Percentiles rank a stretch among this genome's conserved stretches.
These are phyloP conservation scores for Hyposoter didymator DNA, from an alignment of 2,888 invertebrate species.

Conservation along the genomic window DNA sequence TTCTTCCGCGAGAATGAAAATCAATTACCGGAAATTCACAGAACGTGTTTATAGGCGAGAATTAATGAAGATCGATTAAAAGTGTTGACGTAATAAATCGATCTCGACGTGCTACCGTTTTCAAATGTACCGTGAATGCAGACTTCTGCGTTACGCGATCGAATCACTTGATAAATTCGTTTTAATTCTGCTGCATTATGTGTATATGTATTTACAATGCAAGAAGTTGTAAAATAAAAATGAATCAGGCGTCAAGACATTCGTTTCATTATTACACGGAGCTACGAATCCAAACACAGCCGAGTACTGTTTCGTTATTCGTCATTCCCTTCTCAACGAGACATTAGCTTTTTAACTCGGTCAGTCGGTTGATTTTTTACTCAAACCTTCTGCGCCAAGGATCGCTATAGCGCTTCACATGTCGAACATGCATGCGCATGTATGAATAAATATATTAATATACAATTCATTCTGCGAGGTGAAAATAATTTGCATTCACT, in stretches of 20 bases:
- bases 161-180: slow-evolving; percentile 72
- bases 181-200: slow-evolving; percentile 22
- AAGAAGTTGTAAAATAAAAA: slow-evolving; percentile 33
- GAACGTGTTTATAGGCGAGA: slow-evolving; percentile 12
- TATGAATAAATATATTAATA: neutral
- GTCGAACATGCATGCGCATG: neutral
- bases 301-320: slow-evolving; percentile 52
- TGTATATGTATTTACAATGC: slow-evolving; percentile 12
- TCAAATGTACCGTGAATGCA: slow-evolving; percentile 69
- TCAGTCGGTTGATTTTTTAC: slow-evolving; percentile 72
- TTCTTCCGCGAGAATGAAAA: slow-evolving; percentile 17
- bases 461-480: slow-evolving; percentile 16
- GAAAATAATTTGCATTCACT: slow-evolving; percentile 1
- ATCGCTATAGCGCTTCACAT: slow-evolving; percentile 42
- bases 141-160: slow-evolving; percentile 68
- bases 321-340: slow-evolving; percentile 1
- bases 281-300: slow-evolving; percentile 73
- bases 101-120: slow-evolving; percentile 57
- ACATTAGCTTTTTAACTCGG: slow-evolving; percentile 73
- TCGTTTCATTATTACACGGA: slow-evolving; percentile 70
- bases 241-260: slow-evolving; percentile 64
- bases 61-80: slow-evolving; percentile 60
- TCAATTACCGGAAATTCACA: slow-evolving; percentile 48
- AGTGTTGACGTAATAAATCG: slow-evolving; percentile 51
- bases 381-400: slow-evolving; percentile 40